phyloP scores from a whole-genome alignment of 2,797 vertebrate genomes.

The Hippopotamyrus pictus region DNA sequence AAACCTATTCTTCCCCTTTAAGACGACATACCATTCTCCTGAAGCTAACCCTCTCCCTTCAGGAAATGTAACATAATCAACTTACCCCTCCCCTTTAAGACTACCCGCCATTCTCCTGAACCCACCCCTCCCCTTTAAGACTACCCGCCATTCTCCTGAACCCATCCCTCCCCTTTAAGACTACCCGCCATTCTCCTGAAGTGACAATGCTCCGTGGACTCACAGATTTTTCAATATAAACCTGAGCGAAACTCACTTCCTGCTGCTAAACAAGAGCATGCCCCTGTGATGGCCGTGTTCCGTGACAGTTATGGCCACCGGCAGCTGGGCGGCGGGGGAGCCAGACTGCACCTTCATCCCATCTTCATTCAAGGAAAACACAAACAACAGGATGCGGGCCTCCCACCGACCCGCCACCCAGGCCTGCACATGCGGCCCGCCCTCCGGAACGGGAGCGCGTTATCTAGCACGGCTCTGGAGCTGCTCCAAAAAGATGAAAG shows the following conservation, averaged over 20 bases:
- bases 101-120: neutral
- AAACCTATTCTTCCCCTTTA: neutral
- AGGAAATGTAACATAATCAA: neutral
- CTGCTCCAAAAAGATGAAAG: conserved; percentile 13
- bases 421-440: neutral
- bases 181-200: neutral
- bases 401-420: conserved; percentile 29
- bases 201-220: neutral
- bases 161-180: neutral
- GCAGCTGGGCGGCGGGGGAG: neutral
- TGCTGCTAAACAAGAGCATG: neutral
- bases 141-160: neutral
- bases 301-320: neutral
- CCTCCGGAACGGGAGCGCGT: neutral
- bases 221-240: neutral
- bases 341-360: neutral
- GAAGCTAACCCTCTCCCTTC: neutral
- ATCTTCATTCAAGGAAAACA: conserved; percentile 8
- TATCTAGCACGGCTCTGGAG: neutral
- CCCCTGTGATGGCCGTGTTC: neutral
- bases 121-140: neutral
- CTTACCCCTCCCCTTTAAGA: neutral
- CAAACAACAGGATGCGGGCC: conserved; percentile 49
- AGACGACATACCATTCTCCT: neutral
- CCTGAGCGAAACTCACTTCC: neutral